phyloP scores from a whole-genome alignment of 35 echinoderm and acorn worm species.

The Apostichopus parvimensis region DNA sequence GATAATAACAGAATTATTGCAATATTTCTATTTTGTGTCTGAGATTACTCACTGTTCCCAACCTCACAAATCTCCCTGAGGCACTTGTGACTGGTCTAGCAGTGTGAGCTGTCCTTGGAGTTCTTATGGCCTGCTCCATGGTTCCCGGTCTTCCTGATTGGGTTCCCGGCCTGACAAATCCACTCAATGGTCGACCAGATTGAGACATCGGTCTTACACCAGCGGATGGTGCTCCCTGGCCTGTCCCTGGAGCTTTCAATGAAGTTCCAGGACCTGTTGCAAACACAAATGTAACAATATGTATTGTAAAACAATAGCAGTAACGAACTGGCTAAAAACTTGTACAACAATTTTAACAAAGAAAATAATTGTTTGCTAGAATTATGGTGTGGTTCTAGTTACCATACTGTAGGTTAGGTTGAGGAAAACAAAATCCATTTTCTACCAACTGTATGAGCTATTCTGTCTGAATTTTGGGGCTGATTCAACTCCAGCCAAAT shows the following conservation, averaged over 20 bases:
- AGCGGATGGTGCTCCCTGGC: conserved; percentile 85
- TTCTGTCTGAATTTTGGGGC: too few species aligned
- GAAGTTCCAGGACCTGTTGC: conserved; percentile 89
- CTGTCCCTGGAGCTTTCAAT: conserved; percentile 94
- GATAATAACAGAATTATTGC: too few species aligned
- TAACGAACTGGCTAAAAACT: too few species aligned
- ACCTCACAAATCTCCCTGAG: conserved; percentile 93
- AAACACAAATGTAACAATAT: not conserved
- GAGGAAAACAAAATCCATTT: too few species aligned
- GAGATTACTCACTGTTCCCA: conserved; percentile 83
- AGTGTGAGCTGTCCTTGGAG: conserved; percentile 93
- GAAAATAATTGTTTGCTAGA: too few species aligned
- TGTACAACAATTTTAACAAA: too few species aligned
- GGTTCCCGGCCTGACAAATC: conserved; percentile 95
- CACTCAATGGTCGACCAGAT: conserved; percentile 89
- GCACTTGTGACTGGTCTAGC: conserved; percentile 97
- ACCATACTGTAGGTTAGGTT: too few species aligned
- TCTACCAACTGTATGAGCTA: too few species aligned
- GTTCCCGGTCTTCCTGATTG: conserved; percentile 93
- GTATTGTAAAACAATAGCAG: too few species aligned
- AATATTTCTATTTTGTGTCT: too few species aligned
- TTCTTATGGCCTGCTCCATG: conserved; percentile 96
- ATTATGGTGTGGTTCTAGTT: too few species aligned
- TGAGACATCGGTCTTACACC: conserved; percentile 90
- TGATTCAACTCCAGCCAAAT: too few species aligned